Conservation (phyloP, 2,888 invertebrate genomes). For the Agrotis segetum region DNA sequence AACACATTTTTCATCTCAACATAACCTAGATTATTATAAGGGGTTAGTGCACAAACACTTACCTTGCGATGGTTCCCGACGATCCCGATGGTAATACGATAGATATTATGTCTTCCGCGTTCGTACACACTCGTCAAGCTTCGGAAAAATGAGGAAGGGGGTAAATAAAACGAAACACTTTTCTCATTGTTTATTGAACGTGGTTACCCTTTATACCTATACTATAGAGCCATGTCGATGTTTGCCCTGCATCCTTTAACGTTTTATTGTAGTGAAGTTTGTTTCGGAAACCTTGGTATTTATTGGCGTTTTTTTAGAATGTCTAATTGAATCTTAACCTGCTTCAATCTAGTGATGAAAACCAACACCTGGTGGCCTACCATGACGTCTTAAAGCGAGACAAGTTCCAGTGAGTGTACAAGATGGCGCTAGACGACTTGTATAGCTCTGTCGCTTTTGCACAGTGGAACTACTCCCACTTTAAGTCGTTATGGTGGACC, state of each 20-base stretch:
- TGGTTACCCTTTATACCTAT: constrained; percentile 23
- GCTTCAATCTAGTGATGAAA: background rate
- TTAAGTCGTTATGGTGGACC: too few relatives aligned
- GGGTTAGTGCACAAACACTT: constrained; percentile 27
- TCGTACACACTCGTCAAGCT: constrained; percentile 38
- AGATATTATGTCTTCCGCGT: constrained; percentile 29
- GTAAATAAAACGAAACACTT: constrained; percentile 66
- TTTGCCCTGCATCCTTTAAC: constrained; percentile 22
- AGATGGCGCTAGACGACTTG: too few relatives aligned
- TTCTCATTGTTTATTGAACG: constrained; percentile 62
- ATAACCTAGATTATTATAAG: constrained; percentile 9
- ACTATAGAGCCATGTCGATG: constrained; percentile 14
- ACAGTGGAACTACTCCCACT: too few relatives aligned
- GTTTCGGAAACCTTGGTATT: constrained; percentile 42
- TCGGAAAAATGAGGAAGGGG: constrained; percentile 26
- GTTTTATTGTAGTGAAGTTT: constrained; percentile 20
- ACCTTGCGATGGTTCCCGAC: constrained; percentile 23
- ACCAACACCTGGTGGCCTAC: background rate
- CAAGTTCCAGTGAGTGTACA: too few relatives aligned
- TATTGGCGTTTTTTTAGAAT: background rate
- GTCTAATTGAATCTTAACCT: background rate
- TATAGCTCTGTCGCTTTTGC: too few relatives aligned
- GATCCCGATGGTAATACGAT: constrained; percentile 3
- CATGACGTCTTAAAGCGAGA: too few relatives aligned
- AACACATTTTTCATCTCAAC: constrained; percentile 14